Base-by-base conservation (phyloP, 2,888 invertebrate genomes). In the Eretmocerus hayati region DNA sequence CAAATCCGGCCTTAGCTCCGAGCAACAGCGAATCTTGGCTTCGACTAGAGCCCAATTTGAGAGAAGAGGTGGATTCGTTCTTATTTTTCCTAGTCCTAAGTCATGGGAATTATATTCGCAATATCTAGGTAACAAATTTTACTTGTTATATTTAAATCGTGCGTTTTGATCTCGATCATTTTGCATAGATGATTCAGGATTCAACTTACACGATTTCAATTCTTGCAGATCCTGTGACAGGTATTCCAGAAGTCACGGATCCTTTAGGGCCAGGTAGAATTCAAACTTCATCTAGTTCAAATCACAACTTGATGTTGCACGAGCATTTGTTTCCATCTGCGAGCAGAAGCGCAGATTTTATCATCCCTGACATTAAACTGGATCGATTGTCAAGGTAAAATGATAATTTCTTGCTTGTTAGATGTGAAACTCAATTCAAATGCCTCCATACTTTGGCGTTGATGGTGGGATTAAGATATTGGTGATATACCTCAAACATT, bases 1-100 rank as follows among this genome's bases (percentile, higher is more conserved):
- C 60, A 72, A 68, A 70, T 69, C 66, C 53, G 71, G 67, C 13
- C 73, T 90, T 18, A 85, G 83, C 8, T 75, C 82, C 11, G 92
- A 92, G 65, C 92, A 92, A 71, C 77, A 81, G 58, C 78, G 87
- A 45, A 80, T 92, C 39, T 77, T 92, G 53, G 78, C 84, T 4
- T 80, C 83, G 32, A 83, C 85, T 21, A 80, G 82, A 55, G 81
- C 85, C 39, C 92, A 94, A 71, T 87, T 89, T 71, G 81, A 82
- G 19, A 75, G 93, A 2, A 75, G 89, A 21, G 91, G 91, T 3
- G 93, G 93, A 23, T 94, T 88, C 74, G 87, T 93, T 9, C 74
- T 92, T 40, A 90, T 94, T 60, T 94, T 92, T 73, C 94, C 94
- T 18, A 85, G 90, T 19, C 81, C 85, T 53, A 90, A 91, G 69